A percentile compares a stretch with the other conserved stretches of the same genome.
These are phyloP conservation scores for Copsychus sechellarum DNA, from an alignment of 2,113 vertebrate species.

Conservation along the genomic window DNA sequence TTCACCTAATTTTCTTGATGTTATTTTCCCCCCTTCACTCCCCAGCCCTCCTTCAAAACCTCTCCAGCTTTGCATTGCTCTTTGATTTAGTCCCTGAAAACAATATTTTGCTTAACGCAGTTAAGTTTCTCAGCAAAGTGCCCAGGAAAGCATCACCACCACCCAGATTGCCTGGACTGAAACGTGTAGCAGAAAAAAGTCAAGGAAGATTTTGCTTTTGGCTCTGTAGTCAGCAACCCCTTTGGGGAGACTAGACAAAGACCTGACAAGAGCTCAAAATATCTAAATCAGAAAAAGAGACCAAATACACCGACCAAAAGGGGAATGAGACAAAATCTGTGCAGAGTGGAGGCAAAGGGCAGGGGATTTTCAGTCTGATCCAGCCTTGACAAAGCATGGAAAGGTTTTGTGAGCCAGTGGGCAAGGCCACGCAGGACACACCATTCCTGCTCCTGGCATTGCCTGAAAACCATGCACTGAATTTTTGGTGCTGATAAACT, in stretches of 20 bases:
- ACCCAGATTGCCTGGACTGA: fast-evolving
- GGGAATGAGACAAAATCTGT: neutral
- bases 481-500: neutral
- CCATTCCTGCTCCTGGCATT: neutral
- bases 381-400: neutral
- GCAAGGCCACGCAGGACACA: neutral
- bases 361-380: neutral
- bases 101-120: neutral
- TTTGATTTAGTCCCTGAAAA: slow-evolving; percentile 17
- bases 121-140: neutral
- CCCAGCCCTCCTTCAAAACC: neutral
- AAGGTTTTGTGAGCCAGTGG: neutral
- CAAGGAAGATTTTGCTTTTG: neutral
- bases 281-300: neutral
- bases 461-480: neutral
- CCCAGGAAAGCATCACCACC: neutral
- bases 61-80: neutral
- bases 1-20: slow-evolving; percentile 28
- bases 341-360: neutral
- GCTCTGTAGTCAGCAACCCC: neutral
- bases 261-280: neutral
- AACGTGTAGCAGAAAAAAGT: neutral
- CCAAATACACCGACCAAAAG: neutral
- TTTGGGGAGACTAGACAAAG: neutral
- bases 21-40: neutral